A percentile compares a stretch with the other conserved stretches of the same genome.
Conservation (phyloP, 1,140 invertebrate genomes). For the Eupristina koningsbergeri region DNA sequence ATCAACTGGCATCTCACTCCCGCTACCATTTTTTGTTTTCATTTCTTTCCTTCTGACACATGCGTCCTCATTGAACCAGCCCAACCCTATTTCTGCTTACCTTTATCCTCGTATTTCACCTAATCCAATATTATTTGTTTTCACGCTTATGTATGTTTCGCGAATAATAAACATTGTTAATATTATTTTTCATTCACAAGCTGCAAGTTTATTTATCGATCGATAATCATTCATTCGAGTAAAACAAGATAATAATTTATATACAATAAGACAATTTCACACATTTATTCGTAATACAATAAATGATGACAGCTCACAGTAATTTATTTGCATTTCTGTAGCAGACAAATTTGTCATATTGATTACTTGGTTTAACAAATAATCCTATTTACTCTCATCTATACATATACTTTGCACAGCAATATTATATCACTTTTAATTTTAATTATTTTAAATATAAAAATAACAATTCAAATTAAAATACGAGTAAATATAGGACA, state of each 20-base stretch:
- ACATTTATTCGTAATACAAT: too few species aligned
- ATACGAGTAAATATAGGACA: background rate
- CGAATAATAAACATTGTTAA: background rate
- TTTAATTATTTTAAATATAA: background rate
- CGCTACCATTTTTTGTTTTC: too few species aligned
- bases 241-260: too few species aligned
- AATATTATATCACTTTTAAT: background rate
- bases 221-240: too few species aligned
- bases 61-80: background rate
- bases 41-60: background rate
- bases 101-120: background rate
- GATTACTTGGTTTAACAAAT: too few species aligned
- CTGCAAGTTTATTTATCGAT: too few species aligned
- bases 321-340: too few species aligned
- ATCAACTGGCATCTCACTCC: slow-evolving; percentile 15
- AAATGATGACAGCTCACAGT: too few species aligned
- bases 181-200: background rate
- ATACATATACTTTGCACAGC: too few species aligned
- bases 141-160: background rate
- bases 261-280: too few species aligned
- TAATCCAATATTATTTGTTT: background rate
- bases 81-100: background rate
- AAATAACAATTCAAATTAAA: background rate
- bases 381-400: too few species aligned
- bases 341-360: too few species aligned